These are phyloP conservation scores for Anoplolepis gracilipes DNA, from an alignment of 1,140 invertebrate genomes.

Conservation along the genomic window DNA sequence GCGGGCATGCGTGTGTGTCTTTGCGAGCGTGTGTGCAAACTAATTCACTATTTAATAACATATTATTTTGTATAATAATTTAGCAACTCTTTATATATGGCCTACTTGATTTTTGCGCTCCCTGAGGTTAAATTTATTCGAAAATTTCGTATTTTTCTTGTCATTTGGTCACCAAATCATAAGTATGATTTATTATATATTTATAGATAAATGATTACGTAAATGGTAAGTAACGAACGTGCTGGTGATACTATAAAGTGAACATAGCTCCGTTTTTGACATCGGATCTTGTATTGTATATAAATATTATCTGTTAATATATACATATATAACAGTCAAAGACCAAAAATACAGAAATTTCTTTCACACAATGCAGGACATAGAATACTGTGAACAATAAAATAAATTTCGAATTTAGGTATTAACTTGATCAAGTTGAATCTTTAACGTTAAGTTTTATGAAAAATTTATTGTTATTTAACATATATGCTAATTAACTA, in stretches of 20 bases:
- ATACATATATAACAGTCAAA: constrained; percentile 56
- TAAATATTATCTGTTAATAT: constrained; percentile 73
- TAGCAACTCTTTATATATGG: constrained; percentile 5
- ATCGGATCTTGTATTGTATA: constrained; percentile 64
- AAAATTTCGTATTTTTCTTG: neutral
- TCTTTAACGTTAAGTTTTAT: constrained; percentile 52
- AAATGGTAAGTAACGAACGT: constrained; percentile 42
- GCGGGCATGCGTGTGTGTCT: neutral
- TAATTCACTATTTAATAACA: constrained; percentile 28
- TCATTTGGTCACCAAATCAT: constrained; percentile 26
- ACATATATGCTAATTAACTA: constrained; percentile 1
- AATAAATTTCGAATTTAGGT: constrained; percentile 37
- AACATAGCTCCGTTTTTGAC: constrained; percentile 51
- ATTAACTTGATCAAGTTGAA: constrained; percentile 60
- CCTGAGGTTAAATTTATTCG: constrained; percentile 8
- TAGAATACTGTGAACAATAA: constrained; percentile 28
- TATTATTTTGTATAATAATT: constrained; percentile 26
- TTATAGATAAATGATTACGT: constrained; percentile 18
- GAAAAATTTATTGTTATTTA: constrained; percentile 40
- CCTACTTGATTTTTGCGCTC: constrained; percentile 24
- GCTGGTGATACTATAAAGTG: constrained; percentile 40
- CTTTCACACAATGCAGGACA: constrained; percentile 68
- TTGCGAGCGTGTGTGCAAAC: neutral
- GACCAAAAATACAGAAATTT: constrained; percentile 62
- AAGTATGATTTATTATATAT: constrained; percentile 28